Base-by-base conservation (phyloP, 2,113 vertebrate genomes). In the Parus major region DNA sequence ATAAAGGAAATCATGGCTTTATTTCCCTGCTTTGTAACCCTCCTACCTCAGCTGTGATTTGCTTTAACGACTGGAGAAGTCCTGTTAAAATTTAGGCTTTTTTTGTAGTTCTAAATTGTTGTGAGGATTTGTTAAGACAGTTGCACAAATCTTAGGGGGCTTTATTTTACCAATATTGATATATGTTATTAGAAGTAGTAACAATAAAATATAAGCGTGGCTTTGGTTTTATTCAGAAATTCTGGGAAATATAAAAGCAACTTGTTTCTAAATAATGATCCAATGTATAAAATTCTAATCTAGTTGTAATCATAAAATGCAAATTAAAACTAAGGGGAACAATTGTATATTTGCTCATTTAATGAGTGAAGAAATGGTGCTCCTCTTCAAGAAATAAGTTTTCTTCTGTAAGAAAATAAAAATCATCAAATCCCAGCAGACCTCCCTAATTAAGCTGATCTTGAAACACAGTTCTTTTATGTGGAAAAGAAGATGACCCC, bases 261-360 rank as follows among this genome's bases (percentile, higher is more conserved):
- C 20, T 82, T 79, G 12, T 92, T 93, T 88, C 87, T 60, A 79
- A 92, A 49, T 90, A 94, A 88, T 69, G 42, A 36, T 63, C 36
- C 46, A 82, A 82, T 82, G 65, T 60, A 70, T 87, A 88, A 92
- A 91, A 84, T 75, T 91, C 42, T 82, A 88, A 90, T 88, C 31
- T 85, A 68, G 46, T 64, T 88, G 57, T 82, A 93, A 93, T 88
- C 65, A 92, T 90, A 92, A 85, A 82, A 94, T 94, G 55, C 73
- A 97, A 95, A 96, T 95, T 88, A 90, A 92, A 96, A 90, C 60
- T 76, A 72, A 53, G 41, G 60, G 47, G 42, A 91, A 46, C 63
- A 76, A 93, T 69, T 79, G 63, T 79, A 46, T 84, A 68, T 91
- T 93, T 90, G n/a, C 33, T 86, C 16, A 79, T 93, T 95, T 95